phyloP scores from a whole-genome alignment of 2,888 invertebrate genomes.

The Lithophane leautieri region DNA sequence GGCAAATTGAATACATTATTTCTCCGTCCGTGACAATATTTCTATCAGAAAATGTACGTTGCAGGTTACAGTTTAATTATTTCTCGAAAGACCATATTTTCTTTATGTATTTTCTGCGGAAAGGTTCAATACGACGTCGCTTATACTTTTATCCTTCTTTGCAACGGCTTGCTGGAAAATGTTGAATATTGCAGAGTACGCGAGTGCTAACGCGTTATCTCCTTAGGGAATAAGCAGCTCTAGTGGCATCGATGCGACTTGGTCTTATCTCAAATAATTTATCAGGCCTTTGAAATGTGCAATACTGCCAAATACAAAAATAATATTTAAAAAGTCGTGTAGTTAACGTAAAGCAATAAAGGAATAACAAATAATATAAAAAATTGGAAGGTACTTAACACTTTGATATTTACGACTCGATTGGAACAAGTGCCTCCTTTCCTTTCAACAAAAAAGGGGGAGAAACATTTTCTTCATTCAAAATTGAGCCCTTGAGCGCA shows the following conservation, averaged over 20 bases:
- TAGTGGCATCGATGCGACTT: constrained; percentile 33
- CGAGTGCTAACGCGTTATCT: constrained; percentile 56
- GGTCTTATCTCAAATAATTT: constrained; percentile 25
- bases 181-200: constrained; percentile 60
- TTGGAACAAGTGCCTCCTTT: neutral
- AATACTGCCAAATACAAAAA: neutral
- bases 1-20: constrained; percentile 41
- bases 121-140: constrained; percentile 20
- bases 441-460: neutral
- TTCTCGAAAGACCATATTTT: constrained; percentile 10
- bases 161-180: constrained; percentile 45
- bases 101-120: constrained; percentile 17
- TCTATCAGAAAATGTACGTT: constrained; percentile 8
- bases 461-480: constrained; percentile 18
- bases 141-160: constrained; percentile 46
- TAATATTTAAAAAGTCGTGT: neutral
- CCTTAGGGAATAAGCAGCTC: constrained; percentile 54
- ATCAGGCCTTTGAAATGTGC: constrained; percentile 18
- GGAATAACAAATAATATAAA: neutral
- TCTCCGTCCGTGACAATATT: constrained; percentile 10
- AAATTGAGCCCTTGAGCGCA: constrained; percentile 23
- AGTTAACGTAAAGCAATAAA: neutral
- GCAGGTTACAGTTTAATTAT: constrained; percentile 35
- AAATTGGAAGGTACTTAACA: neutral
- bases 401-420: constrained; percentile 17